A percentile compares a stretch with the other conserved stretches of the same genome.
These are phyloP conservation scores for Heliconius nattereri DNA, from an alignment of 1,140 invertebrate genomes.

Conservation along the genomic window DNA sequence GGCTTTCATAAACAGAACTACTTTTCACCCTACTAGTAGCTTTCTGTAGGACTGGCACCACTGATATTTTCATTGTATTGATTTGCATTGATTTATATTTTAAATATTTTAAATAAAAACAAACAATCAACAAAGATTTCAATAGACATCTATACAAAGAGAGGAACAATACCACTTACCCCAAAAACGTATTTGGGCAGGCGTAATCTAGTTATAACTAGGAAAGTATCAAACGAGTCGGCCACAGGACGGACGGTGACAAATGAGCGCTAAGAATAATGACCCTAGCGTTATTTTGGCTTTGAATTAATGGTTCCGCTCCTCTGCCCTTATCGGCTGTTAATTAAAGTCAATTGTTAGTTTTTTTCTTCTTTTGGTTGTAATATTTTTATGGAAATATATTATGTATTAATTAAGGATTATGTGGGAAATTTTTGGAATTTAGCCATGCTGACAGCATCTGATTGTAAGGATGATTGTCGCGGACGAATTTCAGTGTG, in stretches of 20 bases:
- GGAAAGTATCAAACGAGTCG: slow-evolving; percentile 25
- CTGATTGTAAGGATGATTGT: too few relatives aligned
- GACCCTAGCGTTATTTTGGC: slow-evolving; percentile 56
- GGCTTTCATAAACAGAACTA: too few relatives aligned
- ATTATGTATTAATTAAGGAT: too few relatives aligned
- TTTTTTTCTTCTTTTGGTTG: background rate
- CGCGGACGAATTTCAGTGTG: too few relatives aligned
- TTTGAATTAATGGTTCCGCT: slow-evolving; percentile 54
- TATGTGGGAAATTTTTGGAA: too few relatives aligned
- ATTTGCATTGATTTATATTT: too few relatives aligned
- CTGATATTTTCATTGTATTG: too few relatives aligned
- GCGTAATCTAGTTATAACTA: slow-evolving; percentile 36
- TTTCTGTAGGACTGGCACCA: too few relatives aligned
- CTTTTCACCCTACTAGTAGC: too few relatives aligned
- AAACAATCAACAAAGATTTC: background rate
- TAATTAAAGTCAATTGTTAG: slow-evolving; percentile 43
- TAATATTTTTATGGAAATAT: background rate
- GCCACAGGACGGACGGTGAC: slow-evolving; percentile 46
- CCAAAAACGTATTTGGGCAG: background rate
- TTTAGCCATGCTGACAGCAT: too few relatives aligned
- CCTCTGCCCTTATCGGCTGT: slow-evolving; percentile 46
- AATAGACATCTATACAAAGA: background rate
- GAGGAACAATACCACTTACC: background rate
- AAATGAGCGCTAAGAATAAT: slow-evolving; percentile 60
- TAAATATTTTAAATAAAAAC: too few relatives aligned